Evolutionary conservation across 2,113 vertebrate genomes (phyloP).

Genomic region (Callorhinus ursinus): DNA sequence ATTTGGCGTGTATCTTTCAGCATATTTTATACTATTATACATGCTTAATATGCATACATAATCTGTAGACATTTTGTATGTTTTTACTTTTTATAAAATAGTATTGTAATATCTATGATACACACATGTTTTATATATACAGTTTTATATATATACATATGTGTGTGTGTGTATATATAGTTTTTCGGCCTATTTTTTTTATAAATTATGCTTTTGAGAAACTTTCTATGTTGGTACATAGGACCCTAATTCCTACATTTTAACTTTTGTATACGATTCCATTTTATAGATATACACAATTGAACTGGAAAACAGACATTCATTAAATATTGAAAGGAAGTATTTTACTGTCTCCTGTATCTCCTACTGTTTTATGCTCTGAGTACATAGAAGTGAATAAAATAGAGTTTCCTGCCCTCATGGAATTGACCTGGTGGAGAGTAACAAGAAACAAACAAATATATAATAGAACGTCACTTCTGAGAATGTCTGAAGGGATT

Average conservation of each 20-base stretch:
- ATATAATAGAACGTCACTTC: neutral
- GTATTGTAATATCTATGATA: neutral
- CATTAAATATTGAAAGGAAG: neutral
- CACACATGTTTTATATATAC: neutral
- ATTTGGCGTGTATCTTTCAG: neutral
- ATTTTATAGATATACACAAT: neutral
- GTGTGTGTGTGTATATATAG: neutral
- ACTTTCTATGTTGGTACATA: neutral
- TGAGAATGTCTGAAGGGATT: neutral
- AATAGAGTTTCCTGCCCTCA: neutral
- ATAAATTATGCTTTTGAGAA: neutral
- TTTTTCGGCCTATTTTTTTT: neutral
- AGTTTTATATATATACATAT: neutral
- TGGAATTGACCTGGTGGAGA: neutral
- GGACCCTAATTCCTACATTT: neutral
- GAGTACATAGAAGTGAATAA: neutral
- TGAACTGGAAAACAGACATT: neutral
- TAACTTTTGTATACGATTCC: neutral
- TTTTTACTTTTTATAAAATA: slow-evolving; percentile 37
- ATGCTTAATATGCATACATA: neutral
- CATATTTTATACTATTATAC: neutral
- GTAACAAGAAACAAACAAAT: neutral
- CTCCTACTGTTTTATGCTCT: neutral
- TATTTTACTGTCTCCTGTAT: neutral
- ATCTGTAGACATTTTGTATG: neutral